Conservation (phyloP, 2,113 vertebrate species). For the Apodemus speciosus region DNA sequence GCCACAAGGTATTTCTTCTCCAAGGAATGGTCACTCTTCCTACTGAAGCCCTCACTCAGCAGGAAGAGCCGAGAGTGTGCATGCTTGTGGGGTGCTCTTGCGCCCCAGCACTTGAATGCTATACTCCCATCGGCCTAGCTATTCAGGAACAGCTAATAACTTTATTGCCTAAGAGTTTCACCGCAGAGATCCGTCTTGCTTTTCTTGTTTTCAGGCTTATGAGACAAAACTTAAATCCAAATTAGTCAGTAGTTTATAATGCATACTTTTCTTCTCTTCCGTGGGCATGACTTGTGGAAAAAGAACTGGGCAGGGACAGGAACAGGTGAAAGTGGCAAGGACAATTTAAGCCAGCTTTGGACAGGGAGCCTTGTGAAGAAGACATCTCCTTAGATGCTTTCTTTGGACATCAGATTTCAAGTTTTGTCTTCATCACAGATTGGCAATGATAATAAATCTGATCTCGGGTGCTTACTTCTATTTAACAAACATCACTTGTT, state of each 20-base stretch:
- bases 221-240: conserved; percentile 25
- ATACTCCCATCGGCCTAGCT: background rate
- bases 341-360: background rate
- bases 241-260: background rate
- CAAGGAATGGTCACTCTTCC: background rate
- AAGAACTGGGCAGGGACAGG: background rate
- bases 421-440: background rate
- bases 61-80: background rate
- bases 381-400: background rate
- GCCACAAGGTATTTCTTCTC: background rate
- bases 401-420: background rate
- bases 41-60: background rate
- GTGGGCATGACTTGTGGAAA: background rate
- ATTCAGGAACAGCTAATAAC: conserved; percentile 15
- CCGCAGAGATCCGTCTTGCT: conserved; percentile 48
- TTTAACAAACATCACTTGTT: background rate
- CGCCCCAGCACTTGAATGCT: background rate
- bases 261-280: background rate
- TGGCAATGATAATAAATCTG: background rate
- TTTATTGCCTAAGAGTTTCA: conserved; percentile 69
- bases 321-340: background rate
- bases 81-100: background rate
- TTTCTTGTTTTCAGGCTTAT: conserved; percentile 64
- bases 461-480: background rate
- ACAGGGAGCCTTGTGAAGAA: background rate